A percentile compares a stretch with the other conserved stretches of the same genome.
Evolutionary conservation across 2,113 vertebrate species (phyloP).

Genomic region (Labrus mixtus): DNA sequence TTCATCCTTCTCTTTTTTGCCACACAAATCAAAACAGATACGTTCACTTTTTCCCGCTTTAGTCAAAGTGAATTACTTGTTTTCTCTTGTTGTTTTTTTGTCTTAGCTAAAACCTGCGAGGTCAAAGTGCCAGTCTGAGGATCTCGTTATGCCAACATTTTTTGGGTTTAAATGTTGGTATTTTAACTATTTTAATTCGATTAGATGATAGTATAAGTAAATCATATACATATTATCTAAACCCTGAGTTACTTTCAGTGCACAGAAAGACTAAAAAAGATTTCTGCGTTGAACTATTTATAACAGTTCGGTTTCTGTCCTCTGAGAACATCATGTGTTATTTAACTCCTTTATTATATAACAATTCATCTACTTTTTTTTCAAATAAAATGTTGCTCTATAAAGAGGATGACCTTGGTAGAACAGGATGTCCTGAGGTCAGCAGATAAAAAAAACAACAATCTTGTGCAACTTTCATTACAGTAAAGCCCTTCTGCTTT

Average conservation of each 20-base stretch:
- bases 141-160: background rate
- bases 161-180: background rate
- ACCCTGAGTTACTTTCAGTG: background rate
- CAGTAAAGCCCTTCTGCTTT: constrained; percentile 17
- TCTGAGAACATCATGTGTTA: background rate
- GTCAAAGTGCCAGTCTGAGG: background rate
- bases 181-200: background rate
- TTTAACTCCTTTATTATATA: background rate
- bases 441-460: constrained; percentile 30
- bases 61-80: background rate
- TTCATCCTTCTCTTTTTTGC: too few species aligned
- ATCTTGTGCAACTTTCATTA: constrained; percentile 15
- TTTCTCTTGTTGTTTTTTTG: background rate
- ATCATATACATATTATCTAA: background rate
- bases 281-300: background rate
- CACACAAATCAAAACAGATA: too few species aligned
- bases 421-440: constrained; percentile 20
- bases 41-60: too few species aligned
- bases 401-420: constrained; percentile 10
- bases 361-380: background rate
- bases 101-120: background rate
- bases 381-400: background rate
- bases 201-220: background rate
- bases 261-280: background rate
- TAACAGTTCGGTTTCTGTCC: background rate